phyloP scores from a whole-genome alignment of 1,140 invertebrate species.

The Zeugodacus cucurbitae region DNA sequence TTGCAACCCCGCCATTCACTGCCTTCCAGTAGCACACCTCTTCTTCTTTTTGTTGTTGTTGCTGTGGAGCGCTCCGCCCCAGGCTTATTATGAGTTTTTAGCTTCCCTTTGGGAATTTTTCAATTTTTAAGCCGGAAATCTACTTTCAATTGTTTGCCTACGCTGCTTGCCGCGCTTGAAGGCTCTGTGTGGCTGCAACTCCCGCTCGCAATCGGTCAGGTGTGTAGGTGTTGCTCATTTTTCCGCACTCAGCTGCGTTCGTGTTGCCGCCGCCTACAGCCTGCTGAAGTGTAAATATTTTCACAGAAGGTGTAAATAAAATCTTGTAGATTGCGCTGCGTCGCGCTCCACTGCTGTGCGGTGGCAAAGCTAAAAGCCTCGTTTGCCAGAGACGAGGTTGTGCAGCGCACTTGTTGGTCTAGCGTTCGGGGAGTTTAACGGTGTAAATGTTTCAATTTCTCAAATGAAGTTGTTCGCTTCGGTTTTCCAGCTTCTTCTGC shows the following conservation, averaged over 20 bases:
- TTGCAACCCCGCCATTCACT: neutral
- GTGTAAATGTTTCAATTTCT: conserved; percentile 37
- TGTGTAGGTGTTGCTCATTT: conserved; percentile 63
- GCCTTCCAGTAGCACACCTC: neutral
- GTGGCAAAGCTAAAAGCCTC: neutral
- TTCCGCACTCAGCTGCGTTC: neutral
- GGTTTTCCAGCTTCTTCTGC: neutral
- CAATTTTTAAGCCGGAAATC: conserved; percentile 57
- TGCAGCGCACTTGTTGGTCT: conserved; percentile 47
- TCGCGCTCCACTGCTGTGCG: neutral
- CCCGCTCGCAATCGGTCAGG: conserved; percentile 40
- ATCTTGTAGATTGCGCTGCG: conserved; percentile 49
- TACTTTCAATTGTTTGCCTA: conserved; percentile 62
- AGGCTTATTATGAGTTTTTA: conserved; percentile 55
- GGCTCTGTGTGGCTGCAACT: neutral
- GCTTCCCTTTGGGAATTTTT: conserved; percentile 39
- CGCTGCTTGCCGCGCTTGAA: neutral
- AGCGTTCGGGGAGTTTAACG: conserved; percentile 40
- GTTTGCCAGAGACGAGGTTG: neutral
- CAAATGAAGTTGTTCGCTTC: conserved; percentile 19
- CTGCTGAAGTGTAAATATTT: conserved; percentile 63
- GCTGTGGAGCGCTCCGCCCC: conserved; percentile 30
- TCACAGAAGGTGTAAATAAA: conserved; percentile 63
- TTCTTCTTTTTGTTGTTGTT: neutral
- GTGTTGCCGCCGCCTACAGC: conserved; percentile 11